A percentile compares a stretch with the other conserved stretches of the same genome.
Conservation (phyloP, 2,113 vertebrate genomes). For the Melospiza melodia region DNA sequence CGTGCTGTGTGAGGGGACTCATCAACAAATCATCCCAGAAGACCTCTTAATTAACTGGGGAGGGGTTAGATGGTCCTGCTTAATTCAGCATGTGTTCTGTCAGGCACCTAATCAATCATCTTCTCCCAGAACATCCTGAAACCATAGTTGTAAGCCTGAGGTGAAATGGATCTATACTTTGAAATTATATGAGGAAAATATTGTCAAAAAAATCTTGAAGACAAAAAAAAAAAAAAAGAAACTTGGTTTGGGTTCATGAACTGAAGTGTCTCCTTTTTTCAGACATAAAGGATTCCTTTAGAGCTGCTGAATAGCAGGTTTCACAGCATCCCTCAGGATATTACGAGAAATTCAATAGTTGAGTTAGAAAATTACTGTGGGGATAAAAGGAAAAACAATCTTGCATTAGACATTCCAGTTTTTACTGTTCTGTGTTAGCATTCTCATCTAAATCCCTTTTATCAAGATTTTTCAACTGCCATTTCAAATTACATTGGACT, state of each 20-base stretch:
- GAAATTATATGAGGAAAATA: not conserved
- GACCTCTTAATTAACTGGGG: not conserved
- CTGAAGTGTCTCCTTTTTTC: not conserved
- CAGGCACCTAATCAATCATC: not conserved
- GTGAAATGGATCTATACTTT: not conserved
- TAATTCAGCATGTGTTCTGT: not conserved
- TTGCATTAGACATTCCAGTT: not conserved
- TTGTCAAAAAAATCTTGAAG: not conserved
- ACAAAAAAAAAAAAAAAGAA: not conserved
- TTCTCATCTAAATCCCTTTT: not conserved
- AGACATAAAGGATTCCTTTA: not conserved
- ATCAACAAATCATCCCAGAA: not conserved
- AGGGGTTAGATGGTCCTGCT: not conserved
- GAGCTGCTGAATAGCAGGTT: not conserved
- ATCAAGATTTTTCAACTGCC: slow-evolving; percentile 8
- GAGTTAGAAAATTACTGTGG: not conserved
- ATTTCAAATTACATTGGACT: not conserved
- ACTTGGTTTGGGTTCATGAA: not conserved
- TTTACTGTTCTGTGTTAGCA: not conserved
- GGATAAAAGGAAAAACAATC: not conserved
- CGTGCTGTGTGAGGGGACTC: not conserved
- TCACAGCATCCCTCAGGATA: not conserved
- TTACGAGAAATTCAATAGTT: not conserved
- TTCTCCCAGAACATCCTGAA: not conserved
- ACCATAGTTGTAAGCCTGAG: not conserved